Percentiles rank a stretch among this genome's conserved stretches.
Evolutionary conservation across 2,797 vertebrate species (phyloP).

Genomic region (Florisuga fusca): DNA sequence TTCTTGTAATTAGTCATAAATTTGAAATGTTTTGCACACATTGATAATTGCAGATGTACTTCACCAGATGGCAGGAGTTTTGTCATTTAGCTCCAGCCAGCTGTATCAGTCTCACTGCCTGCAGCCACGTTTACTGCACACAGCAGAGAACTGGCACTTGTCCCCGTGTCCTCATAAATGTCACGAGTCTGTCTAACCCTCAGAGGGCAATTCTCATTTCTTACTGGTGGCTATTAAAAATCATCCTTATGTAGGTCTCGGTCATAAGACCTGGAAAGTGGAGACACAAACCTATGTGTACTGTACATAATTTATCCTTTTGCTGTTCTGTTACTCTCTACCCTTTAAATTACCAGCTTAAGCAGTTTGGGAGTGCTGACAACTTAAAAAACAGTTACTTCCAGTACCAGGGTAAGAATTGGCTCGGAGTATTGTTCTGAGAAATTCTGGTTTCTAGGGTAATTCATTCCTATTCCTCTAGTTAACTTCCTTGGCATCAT

Average conservation of each 20-base stretch:
- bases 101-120: neutral
- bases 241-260: accelerated
- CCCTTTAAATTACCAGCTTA: neutral
- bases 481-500: neutral
- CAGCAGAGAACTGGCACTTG: neutral
- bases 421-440: neutral
- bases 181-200: neutral
- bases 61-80: neutral
- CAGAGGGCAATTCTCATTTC: neutral
- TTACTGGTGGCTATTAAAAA: neutral
- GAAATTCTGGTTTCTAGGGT: neutral
- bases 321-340: neutral
- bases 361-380: neutral
- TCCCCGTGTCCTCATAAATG: accelerated
- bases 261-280: neutral
- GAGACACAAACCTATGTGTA: accelerated
- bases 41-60: neutral
- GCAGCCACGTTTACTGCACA: accelerated
- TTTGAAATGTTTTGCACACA: neutral
- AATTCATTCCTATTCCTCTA: neutral
- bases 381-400: neutral
- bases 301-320: neutral
- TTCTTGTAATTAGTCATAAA: neutral
- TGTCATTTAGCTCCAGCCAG: neutral
- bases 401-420: neutral